phyloP scores from a whole-genome alignment of 2,888 invertebrate genomes.

The Sinodicranocentrus sp. region DNA sequence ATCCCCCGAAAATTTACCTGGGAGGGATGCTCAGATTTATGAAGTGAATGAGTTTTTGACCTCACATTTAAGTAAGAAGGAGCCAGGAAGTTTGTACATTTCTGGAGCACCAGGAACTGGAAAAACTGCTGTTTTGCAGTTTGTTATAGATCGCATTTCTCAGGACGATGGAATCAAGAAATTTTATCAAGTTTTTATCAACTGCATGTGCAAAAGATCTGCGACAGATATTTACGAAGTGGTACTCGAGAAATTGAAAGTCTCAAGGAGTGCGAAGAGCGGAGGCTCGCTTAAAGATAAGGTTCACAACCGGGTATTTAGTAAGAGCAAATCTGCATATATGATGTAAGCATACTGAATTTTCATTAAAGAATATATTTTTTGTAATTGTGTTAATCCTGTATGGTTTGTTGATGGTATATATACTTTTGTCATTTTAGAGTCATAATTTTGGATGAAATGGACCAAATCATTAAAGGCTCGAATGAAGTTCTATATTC shows the following conservation, averaged over 20 bases:
- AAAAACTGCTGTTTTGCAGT: slow-evolving; percentile 92
- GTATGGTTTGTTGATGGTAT: not conserved
- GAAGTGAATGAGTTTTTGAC: slow-evolving; percentile 85
- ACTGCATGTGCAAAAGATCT: slow-evolving; percentile 94
- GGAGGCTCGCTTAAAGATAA: slow-evolving; percentile 84
- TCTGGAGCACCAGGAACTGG: slow-evolving; percentile 99
- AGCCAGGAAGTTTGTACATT: slow-evolving; percentile 92
- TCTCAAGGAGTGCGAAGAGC: slow-evolving; percentile 77
- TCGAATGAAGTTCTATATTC: slow-evolving; percentile 91
- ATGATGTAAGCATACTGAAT: slow-evolving; percentile 83
- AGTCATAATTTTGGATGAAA: slow-evolving; percentile 94
- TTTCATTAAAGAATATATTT: not conserved
- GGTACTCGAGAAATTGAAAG: slow-evolving; percentile 86
- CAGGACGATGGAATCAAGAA: slow-evolving; percentile 9
- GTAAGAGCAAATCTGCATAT: slow-evolving; percentile 81
- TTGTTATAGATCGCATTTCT: slow-evolving; percentile 83
- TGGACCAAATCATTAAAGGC: slow-evolving; percentile 91
- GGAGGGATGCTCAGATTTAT: slow-evolving; percentile 88
- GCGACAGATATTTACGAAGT: slow-evolving; percentile 88
- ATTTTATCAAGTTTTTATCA: slow-evolving; percentile 83
- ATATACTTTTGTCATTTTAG: too few species aligned
- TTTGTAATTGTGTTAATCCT: too few species aligned
- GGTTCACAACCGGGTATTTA: slow-evolving; percentile 84
- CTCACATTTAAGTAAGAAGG: slow-evolving; percentile 83
- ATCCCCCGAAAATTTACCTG: slow-evolving; percentile 81